A percentile compares a stretch with the other conserved stretches of the same genome.
These are phyloP conservation scores for Melanotaenia pygmaea DNA, from an alignment of 2,797 vertebrate genomes.

Conservation along the genomic window DNA sequence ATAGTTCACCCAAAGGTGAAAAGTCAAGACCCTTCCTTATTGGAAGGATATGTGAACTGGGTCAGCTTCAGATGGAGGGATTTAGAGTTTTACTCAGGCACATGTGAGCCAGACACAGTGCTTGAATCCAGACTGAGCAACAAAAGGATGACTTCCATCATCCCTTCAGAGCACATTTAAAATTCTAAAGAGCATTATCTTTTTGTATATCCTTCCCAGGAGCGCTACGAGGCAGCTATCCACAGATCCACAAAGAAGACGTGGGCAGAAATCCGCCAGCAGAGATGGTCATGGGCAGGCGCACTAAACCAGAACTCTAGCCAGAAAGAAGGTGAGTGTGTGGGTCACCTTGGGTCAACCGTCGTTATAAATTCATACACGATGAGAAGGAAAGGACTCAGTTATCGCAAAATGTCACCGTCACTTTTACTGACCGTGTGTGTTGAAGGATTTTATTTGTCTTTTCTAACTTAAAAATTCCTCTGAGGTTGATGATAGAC, in stretches of 20 bases:
- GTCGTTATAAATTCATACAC: background rate
- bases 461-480: background rate
- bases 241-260: slow-evolving; percentile 94
- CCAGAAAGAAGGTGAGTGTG: slow-evolving; percentile 85
- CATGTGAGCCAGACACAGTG: background rate
- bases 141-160: background rate
- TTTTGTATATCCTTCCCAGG: slow-evolving; percentile 74
- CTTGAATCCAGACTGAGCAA: slow-evolving; percentile 3
- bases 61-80: slow-evolving; percentile 21
- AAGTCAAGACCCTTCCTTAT: background rate
- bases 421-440: background rate
- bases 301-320: slow-evolving; percentile 88
- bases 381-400: background rate
- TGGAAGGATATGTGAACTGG: background rate
- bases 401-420: background rate
- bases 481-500: background rate
- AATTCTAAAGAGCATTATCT: slow-evolving; percentile 3
- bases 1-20: background rate
- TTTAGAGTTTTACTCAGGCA: slow-evolving; percentile 25
- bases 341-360: background rate
- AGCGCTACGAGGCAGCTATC: slow-evolving; percentile 94
- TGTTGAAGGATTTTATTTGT: background rate
- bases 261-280: slow-evolving; percentile 97
- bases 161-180: background rate
- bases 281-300: slow-evolving; percentile 96